phyloP scores from a whole-genome alignment of 92 coral and sea anemone genomes.

The Epizoanthus ramosus region DNA sequence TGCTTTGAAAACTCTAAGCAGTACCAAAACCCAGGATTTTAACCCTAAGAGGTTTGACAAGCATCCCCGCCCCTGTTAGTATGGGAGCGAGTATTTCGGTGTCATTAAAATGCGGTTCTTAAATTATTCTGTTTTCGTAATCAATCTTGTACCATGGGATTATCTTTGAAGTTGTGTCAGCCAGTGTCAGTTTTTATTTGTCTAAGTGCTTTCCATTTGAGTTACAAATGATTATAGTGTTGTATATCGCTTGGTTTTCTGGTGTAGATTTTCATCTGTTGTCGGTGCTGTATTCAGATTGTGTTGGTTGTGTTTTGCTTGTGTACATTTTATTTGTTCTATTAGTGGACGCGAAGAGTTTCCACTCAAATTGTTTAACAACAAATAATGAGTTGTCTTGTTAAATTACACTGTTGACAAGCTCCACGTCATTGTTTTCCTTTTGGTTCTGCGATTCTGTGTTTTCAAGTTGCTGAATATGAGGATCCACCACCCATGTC shows the following conservation, averaged over 20 bases:
- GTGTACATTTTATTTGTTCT: background rate
- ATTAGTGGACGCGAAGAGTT: background rate
- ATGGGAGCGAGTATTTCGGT: background rate
- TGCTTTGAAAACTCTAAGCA: no score
- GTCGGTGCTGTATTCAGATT: background rate
- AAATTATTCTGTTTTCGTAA: background rate
- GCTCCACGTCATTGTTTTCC: background rate
- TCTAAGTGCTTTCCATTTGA: background rate
- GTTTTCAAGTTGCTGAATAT: background rate
- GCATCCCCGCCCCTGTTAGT: no score
- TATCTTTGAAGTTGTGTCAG: background rate
- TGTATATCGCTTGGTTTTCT: background rate
- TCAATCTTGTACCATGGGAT: background rate
- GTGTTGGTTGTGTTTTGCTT: background rate
- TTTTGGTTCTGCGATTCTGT: background rate
- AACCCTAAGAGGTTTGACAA: no score
- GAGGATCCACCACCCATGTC: no score
- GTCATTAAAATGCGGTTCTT: background rate
- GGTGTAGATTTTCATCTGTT: background rate
- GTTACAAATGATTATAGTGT: constrained; percentile 1
- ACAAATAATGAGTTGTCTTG: background rate
- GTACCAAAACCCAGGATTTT: no score
- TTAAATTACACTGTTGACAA: no score
- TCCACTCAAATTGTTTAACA: background rate
- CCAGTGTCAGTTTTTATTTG: background rate